Evolutionary conservation across 2,888 invertebrate species (phyloP), one percentile per base, ranked within the genome.

Genomic region (Junonia oenone): DNA sequence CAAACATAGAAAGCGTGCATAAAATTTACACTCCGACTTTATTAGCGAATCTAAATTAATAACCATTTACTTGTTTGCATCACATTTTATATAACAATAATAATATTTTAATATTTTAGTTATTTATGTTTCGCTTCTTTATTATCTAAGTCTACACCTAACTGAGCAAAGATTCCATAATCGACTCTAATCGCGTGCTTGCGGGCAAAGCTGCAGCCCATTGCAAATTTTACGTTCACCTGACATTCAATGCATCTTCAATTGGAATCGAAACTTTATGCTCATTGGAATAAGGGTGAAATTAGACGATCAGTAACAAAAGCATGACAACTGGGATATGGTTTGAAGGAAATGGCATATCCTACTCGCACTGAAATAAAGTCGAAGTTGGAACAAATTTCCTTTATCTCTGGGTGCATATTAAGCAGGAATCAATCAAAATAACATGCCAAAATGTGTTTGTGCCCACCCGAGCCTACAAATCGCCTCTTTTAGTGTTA

Each of bases 161-260:
- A 52, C 51, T 51, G 54, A 51, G 33, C 58, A 56, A 58, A 69
- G 67, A 68, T 69, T 71, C 68, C 68, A 68, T 65, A 61, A 61
- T 59, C 50, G 50, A 64, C 67, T 68, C 69, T 81, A 81, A 83
- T 81, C 73, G 73, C 68, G 66, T 69, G 77, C 82, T 80, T 62
- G 74, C 66, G 79, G 82, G 80, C 67, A 80, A 64, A 62, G 64
- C 68, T 74, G 71, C 71, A 75, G 68, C 68, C 67, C 68, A 70
- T 68, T 68, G 71, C 72, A 74, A 73, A 76, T 76, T 75, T 78
- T 69, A 73, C 73, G 74, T 71, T 72, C 73, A 65, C 62, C 66
- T 68, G 66, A 68, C 58, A 61, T 53, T 58, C 53, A 52, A 63
- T 72, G 67, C 61, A 6, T 4, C 0, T 33, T 13, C 61, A 63